Conservation (phyloP, 2,113 vertebrate species). For the Lophius piscatorius region DNA sequence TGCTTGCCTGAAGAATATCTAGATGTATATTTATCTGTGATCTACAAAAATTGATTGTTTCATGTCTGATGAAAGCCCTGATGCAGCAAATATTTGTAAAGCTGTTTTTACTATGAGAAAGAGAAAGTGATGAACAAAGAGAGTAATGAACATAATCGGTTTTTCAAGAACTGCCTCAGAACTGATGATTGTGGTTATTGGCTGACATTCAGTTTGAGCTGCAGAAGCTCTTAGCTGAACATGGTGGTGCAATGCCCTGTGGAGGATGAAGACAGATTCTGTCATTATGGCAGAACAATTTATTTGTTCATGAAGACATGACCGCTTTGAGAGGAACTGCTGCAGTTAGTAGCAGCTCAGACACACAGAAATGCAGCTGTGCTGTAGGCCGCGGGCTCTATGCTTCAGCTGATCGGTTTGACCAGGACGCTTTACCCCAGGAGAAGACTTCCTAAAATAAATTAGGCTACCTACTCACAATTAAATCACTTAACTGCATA, state of each 20-base stretch:
- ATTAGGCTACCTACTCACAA: slow-evolving; percentile 23
- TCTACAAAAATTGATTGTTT: too few species aligned
- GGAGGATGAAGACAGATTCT: slow-evolving; percentile 19
- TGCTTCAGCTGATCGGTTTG: slow-evolving; percentile 1
- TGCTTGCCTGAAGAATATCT: too few species aligned
- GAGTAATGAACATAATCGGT: slow-evolving; percentile 42
- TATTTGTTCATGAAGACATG: slow-evolving; percentile 41
- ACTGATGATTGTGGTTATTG: slow-evolving; percentile 59
- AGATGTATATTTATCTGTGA: too few species aligned
- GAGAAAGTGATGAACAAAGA: slow-evolving; percentile 6
- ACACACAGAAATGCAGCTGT: slow-evolving; percentile 4
- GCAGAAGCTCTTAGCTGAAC: slow-evolving; percentile 27
- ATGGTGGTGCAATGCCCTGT: neutral
- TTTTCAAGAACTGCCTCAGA: slow-evolving; percentile 27
- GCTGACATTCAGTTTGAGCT: slow-evolving; percentile 63
- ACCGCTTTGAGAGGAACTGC: slow-evolving; percentile 19
- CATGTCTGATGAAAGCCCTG: too few species aligned
- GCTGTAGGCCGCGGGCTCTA: neutral
- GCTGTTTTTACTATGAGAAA: too few species aligned
- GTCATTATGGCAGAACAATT: slow-evolving; percentile 31
- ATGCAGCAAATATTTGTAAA: too few species aligned
- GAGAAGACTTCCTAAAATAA: slow-evolving; percentile 11
- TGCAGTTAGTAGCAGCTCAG: slow-evolving; percentile 5
- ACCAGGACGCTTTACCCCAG: slow-evolving; percentile 10
- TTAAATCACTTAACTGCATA: slow-evolving; percentile 38